Conservation (phyloP, 2,113 vertebrate genomes). For the Ciconia stormi region DNA sequence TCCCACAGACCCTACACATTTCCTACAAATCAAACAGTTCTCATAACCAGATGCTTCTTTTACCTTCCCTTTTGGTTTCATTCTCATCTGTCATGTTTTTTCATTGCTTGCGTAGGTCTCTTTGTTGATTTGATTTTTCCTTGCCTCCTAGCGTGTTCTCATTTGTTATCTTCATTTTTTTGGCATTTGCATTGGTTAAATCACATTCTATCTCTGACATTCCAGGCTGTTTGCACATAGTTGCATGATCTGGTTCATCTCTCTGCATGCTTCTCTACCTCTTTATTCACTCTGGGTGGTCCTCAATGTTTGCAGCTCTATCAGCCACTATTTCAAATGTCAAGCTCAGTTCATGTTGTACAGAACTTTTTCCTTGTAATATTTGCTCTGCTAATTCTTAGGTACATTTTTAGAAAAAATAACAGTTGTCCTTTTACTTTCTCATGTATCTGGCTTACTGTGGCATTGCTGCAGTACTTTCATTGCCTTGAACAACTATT, state of each 20-base stretch:
- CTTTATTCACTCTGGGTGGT: slow-evolving; percentile 51
- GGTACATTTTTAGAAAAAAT: not conserved
- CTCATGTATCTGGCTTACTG: not conserved
- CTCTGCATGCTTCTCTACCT: not conserved
- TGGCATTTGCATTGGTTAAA: not conserved
- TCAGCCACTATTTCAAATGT: not conserved
- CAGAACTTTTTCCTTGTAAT: not conserved
- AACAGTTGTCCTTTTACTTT: not conserved
- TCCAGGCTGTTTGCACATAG: not conserved
- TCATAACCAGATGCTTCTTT: slow-evolving; percentile 9
- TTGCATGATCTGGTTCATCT: slow-evolving; percentile 7
- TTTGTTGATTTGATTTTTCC: not conserved
- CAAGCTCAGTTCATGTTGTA: not conserved
- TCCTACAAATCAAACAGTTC: not conserved
- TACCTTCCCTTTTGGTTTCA: not conserved
- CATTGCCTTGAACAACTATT: not conserved
- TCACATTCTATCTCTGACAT: not conserved
- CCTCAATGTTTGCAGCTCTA: not conserved
- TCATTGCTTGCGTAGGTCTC: not conserved
- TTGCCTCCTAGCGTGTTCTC: not conserved
- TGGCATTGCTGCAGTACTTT: not conserved
- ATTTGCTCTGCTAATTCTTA: slow-evolving; percentile 29
- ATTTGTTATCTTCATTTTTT: not conserved
- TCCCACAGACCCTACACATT: slow-evolving; percentile 29
- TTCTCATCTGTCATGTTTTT: not conserved